Percentiles rank a stretch among this genome's conserved stretches.
phyloP scores from a whole-genome alignment of 2,888 invertebrate species.

The Ligdia adustata region DNA sequence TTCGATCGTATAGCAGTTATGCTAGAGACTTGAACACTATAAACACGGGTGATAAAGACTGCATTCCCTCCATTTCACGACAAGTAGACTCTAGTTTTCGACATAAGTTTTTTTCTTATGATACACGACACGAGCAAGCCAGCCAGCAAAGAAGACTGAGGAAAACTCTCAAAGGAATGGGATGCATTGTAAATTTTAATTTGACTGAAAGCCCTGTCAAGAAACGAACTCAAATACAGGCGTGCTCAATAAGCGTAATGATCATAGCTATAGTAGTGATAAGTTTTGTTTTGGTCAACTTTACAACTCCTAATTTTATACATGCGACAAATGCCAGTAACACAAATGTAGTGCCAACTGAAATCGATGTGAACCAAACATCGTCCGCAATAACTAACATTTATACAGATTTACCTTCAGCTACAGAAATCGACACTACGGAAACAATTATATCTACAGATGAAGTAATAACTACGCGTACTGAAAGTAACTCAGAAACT shows the following conservation, averaged over 20 bases:
- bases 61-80: constrained; percentile 75
- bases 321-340: constrained; percentile 60
- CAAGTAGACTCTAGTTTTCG: constrained; percentile 69
- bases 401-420: constrained; percentile 48
- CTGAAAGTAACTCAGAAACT: constrained; percentile 51
- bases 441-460: constrained; percentile 50
- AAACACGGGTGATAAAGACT: constrained; percentile 49
- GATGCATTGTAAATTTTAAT: constrained; percentile 74
- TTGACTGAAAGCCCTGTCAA: constrained; percentile 72
- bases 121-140: constrained; percentile 55
- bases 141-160: constrained; percentile 64
- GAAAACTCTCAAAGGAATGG: constrained; percentile 75
- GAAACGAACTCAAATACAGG: constrained; percentile 78
- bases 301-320: constrained; percentile 73
- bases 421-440: constrained; percentile 37
- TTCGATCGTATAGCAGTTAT: constrained; percentile 43
- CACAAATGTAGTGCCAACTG: constrained; percentile 78
- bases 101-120: constrained; percentile 69
- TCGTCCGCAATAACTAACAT: constrained; percentile 58
- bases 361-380: constrained; percentile 59
- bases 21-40: constrained; percentile 41
- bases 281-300: constrained; percentile 79
- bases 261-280: constrained; percentile 78
- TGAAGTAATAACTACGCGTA: constrained; percentile 39
- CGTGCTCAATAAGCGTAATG: constrained; percentile 82